These are phyloP conservation scores for Megalopta genalis DNA, from an alignment of 1,140 invertebrate genomes.

Conservation along the genomic window DNA sequence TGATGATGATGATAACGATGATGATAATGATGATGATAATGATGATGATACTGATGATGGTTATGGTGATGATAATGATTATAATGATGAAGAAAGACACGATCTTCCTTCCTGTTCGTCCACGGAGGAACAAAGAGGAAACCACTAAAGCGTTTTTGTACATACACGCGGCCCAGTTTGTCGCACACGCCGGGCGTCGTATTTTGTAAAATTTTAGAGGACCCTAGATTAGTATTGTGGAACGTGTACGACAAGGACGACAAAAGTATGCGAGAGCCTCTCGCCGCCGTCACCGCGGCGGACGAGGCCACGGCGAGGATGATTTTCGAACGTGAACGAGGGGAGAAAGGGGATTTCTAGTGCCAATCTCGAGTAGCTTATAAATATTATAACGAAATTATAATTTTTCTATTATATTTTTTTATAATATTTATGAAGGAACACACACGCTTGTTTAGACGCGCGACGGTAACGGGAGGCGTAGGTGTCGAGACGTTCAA, in stretches of 20 bases:
- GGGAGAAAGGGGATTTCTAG: slow-evolving; percentile 30
- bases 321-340: not conserved
- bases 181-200: slow-evolving; percentile 6
- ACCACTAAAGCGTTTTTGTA: slow-evolving; percentile 18
- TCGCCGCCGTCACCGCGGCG: too few species aligned
- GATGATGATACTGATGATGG: not conserved
- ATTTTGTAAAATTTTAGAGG: slow-evolving; percentile 39
- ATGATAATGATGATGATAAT: not conserved
- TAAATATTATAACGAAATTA: slow-evolving; percentile 53
- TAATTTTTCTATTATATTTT: slow-evolving; percentile 53
- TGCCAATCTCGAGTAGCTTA: slow-evolving; percentile 49
- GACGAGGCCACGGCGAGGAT: too few species aligned
- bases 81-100: too few species aligned
- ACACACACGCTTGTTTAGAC: slow-evolving; percentile 38
- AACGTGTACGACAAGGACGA: too few species aligned
- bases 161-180: slow-evolving; percentile 26
- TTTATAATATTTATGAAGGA: slow-evolving; percentile 52
- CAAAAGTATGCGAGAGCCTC: not conserved
- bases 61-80: too few species aligned
- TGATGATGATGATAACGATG: not conserved
- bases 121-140: not conserved
- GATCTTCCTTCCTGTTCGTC: slow-evolving; percentile 22
- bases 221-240: slow-evolving; percentile 12
- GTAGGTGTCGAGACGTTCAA: not conserved
- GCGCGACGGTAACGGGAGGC: not conserved